These are phyloP conservation scores for Philonicus albiceps DNA, from an alignment of 2,888 invertebrate genomes.

Conservation along the genomic window DNA sequence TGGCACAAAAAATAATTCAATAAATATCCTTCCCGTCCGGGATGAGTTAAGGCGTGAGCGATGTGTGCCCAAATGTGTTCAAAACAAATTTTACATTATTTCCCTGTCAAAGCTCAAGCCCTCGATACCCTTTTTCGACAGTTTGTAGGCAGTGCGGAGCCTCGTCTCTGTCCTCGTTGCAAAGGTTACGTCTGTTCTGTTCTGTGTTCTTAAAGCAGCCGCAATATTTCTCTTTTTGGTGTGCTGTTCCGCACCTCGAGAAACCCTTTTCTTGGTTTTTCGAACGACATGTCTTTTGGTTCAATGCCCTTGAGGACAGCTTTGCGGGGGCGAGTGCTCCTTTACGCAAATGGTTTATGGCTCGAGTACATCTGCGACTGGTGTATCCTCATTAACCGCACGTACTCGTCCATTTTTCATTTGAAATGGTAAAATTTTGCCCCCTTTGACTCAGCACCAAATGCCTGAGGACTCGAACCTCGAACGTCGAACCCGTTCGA, in stretches of 20 bases:
- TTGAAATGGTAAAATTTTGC: not conserved
- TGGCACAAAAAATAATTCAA: not conserved
- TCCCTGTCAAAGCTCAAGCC: not conserved
- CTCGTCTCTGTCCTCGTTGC: not conserved
- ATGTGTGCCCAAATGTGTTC: not conserved
- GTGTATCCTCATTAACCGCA: not conserved
- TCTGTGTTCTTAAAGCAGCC: not conserved
- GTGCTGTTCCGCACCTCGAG: not conserved
- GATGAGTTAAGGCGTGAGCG: not conserved
- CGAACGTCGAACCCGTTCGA: not conserved
- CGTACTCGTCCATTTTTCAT: not conserved
- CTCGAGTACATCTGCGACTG: not conserved
- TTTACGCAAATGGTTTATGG: not conserved
- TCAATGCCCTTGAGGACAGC: not conserved
- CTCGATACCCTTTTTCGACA: not conserved
- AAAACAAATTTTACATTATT: not conserved
- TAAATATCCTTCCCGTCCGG: not conserved
- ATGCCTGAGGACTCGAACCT: not conserved
- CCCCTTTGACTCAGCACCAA: not conserved
- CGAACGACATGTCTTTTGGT: not conserved
- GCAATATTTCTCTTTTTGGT: not conserved
- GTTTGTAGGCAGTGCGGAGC: not conserved
- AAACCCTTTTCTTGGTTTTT: not conserved
- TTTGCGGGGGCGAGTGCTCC: not conserved
- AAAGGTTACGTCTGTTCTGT: not conserved